Base-by-base conservation (phyloP, 2,888 invertebrate genomes). In the Amphiduros pacificus region DNA sequence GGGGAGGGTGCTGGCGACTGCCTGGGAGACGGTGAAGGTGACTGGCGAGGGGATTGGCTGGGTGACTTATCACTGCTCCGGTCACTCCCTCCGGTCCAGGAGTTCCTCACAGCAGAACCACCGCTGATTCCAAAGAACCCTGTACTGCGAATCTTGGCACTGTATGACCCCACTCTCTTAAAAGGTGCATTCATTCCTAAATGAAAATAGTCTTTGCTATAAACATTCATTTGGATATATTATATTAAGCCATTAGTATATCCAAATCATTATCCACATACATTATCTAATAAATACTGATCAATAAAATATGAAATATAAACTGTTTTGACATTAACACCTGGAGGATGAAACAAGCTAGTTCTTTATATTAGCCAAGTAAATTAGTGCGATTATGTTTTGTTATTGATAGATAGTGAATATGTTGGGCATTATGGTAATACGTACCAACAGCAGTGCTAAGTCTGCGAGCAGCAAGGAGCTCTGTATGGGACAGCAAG, bases 61-160 rank as follows among this genome's bases (percentile, higher is more conserved):
- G 32, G 54, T 14, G 54, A 54, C 32, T 36, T 31, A 14, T 36
- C 54, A 24, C 54, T 36, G 24, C 32, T 36, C 28, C 28, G 32
- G 20, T 54, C 32, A 31, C 36, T 31, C 27, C 26, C 51, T 24
- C 26, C 28, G 54, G 31, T 24, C 54, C 54, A 54, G 31, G 54
- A 54, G 32, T 29, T 54, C 32, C 54, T 31, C 22, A 54, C 20
- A 24, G 32, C 58, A n/a, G 56, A 28, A 22, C 17, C 51, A 5
- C 54, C 54, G 26, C 49, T 48, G 54, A 62, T 62, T 31, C 62
- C 62, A 32, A 62, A 62, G 49, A 27, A 59, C 4, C 59, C 62
- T 1, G 55, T 24, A n/a, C 50, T 32, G 31, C 53, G 58, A 59
- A 62, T 62, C 59, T 62, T 62, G 41, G 62, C 48, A 48, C 59